phyloP scores from a whole-genome alignment of 2,113 vertebrate genomes.

The Ahaetulla prasina region DNA sequence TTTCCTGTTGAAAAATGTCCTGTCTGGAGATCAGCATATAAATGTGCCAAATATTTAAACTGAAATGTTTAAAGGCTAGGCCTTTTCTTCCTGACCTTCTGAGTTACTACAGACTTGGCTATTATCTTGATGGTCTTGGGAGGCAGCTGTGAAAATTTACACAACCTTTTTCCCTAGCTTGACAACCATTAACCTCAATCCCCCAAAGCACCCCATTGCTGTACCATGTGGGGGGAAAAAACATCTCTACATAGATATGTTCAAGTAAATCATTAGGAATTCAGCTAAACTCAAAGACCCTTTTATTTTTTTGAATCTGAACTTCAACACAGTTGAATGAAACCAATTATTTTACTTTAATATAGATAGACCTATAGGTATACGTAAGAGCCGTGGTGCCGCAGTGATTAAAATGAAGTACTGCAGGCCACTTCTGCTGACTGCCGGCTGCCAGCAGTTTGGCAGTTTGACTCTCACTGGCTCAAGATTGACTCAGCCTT shows the following conservation, averaged over 20 bases:
- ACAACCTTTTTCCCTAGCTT: not conserved
- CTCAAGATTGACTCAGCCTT: no score
- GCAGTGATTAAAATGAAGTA: no score
- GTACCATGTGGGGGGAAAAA: not conserved
- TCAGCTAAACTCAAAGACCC: not conserved
- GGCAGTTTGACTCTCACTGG: no score
- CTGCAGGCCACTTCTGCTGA: no score
- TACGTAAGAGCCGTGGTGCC: not conserved
- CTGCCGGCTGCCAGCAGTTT: no score
- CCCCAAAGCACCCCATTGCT: not conserved
- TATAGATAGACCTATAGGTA: not conserved
- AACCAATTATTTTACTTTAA: not conserved
- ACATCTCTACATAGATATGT: not conserved
- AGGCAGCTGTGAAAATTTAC: not conserved
- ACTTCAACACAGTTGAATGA: not conserved
- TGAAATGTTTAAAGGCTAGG: not conserved
- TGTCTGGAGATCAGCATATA: no score
- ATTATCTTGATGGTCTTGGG: not conserved
- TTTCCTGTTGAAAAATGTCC: not conserved
- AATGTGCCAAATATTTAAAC: no score
- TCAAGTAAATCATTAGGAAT: not conserved
- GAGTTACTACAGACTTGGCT: not conserved
- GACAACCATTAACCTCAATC: not conserved
- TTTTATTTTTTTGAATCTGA: not conserved
- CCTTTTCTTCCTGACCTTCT: not conserved